A percentile compares a stretch with the other conserved stretches of the same genome.
These are phyloP conservation scores for Halocynthia aurantium DNA, from an alignment of 23 tunicate species.

Conservation along the genomic window DNA sequence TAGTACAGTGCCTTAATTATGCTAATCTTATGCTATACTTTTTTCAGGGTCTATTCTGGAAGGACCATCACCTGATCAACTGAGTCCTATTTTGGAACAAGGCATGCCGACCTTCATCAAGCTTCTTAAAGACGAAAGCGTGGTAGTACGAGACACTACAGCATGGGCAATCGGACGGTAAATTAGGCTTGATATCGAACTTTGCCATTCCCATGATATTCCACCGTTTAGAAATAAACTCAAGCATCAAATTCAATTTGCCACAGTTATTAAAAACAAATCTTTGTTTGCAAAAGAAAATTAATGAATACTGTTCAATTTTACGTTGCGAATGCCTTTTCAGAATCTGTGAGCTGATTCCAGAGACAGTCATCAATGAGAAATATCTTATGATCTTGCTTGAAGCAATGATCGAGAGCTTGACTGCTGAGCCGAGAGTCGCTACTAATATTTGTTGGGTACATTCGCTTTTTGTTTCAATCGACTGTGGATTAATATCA, in stretches of 20 bases:
- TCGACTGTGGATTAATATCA: not conserved
- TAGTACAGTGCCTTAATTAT: too few relatives aligned
- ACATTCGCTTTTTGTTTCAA: conserved; percentile 9
- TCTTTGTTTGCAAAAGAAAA: too few relatives aligned
- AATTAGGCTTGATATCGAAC: too few relatives aligned
- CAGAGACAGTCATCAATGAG: conserved; percentile 76
- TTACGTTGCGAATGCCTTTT: not conserved
- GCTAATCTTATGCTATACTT: too few relatives aligned
- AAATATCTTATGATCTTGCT: conserved; percentile 51
- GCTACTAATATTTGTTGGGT: conserved; percentile 99
- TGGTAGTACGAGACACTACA: conserved; percentile 92
- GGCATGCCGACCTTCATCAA: conserved; percentile 69
- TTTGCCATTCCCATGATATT: too few relatives aligned
- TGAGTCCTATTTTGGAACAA: conserved; percentile 52
- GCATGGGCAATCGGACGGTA: conserved; percentile 99
- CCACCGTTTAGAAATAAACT: too few relatives aligned
- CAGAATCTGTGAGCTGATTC: conserved; percentile 88
- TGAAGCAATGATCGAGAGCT: conserved; percentile 71
- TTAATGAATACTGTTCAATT: not conserved
- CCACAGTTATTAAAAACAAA: too few relatives aligned
- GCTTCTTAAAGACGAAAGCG: conserved; percentile 71
- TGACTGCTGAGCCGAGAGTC: conserved; percentile 81
- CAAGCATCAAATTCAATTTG: too few relatives aligned
- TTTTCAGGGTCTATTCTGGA: conserved; percentile 79
- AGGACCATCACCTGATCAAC: conserved; percentile 71